Evolutionary conservation across 1,140 invertebrate genomes (phyloP), one percentile per base, ranked within the genome.

Genomic region (Belonocnema kinseyi): DNA sequence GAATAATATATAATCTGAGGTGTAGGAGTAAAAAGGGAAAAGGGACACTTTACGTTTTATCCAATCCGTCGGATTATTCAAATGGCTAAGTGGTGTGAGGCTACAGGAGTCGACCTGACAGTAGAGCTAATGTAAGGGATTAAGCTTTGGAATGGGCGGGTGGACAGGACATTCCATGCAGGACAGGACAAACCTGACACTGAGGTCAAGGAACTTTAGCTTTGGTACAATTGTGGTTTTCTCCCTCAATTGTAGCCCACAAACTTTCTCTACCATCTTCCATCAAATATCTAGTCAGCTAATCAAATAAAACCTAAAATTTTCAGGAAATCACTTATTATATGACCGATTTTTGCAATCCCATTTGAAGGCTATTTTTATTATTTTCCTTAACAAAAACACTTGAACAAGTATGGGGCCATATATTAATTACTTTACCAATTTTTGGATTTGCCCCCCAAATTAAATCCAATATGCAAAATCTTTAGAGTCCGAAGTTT

Each of bases 41-140:
- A 74, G 17, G 66, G 75, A 50, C 26, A 26, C 52, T 71, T 56
- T 72, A 77, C 50, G 40, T 21, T 77, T 72, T 72, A 77, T 77
- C 70, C 66, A 26, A 58, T 77, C 33, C 52, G 51, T 56, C 53
- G 71, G 77, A 77, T 79, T 81, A 81, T 79, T 81, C 77, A 74
- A 79, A 82, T 74, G 46, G 72, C 74, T 72, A 61, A 72, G 21
- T 66, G 51, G 58, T 46, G 61, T 66, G 61, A 40, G 61, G 33
- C 40, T 66, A 66, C 33, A 66, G 61, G 61, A 66, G 61, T 66
- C n/a, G 61, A 46, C 61, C 61, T 66, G 61, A 66, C 74, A 50
- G 53, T 46, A 50, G 70, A 75, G 50, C 53, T 13, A 19, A 76
- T 73, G 50, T 53, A 66, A 74, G 61, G 56, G 72, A 78, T 61